Base-by-base conservation (phyloP, 1,140 invertebrate genomes). In the Brachionus manjavacas region DNA sequence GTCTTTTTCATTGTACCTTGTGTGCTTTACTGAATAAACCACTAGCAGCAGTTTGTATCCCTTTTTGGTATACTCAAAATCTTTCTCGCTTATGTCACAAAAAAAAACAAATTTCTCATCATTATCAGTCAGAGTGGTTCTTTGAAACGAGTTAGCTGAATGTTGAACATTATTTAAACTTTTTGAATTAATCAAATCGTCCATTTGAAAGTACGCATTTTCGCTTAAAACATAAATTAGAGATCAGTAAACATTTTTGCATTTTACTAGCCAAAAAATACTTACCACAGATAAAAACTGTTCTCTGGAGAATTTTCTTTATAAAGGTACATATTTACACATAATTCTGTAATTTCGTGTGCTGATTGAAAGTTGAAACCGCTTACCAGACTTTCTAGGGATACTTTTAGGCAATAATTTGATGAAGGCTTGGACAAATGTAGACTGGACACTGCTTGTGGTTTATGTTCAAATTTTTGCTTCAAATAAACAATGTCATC, bases 261-360 rank as follows among this genome's bases (percentile, higher is more conserved):
- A 55, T 39, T 55, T 80, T 31, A 20, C 4, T 31, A 35, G 11
- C 35, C 6, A 9, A 70, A 23, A 49, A 76, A 25, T 60, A 11
- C 46, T 66, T 68, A 81, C 79, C 79, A 64, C 52, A 81, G n/a
- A 46, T 81, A 81, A 43, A 64, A 81, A 25, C 79, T 81, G 23
- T 81, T 81, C 66, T 81, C 79, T 28, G 41, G 16, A 23, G 79
- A 81, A 68, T 64, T 64, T 25, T 81, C 79, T 81, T 81, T 81
- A 23, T 64, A 81, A 28, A 81, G 16, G 46, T 16, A 81, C 41
- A 81, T 35, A 68, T 81, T 81, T 12, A 81, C 52, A 41, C 52
- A 81, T 68, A 81, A 35, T 4, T 81, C 55, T 7, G 79, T 64
- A 28, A 39, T 68, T 11, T 81, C 79, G 9, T 64, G 14, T 39